Evolutionary conservation across 2,888 invertebrate species (phyloP).

Genomic region (Aradus depressus): DNA sequence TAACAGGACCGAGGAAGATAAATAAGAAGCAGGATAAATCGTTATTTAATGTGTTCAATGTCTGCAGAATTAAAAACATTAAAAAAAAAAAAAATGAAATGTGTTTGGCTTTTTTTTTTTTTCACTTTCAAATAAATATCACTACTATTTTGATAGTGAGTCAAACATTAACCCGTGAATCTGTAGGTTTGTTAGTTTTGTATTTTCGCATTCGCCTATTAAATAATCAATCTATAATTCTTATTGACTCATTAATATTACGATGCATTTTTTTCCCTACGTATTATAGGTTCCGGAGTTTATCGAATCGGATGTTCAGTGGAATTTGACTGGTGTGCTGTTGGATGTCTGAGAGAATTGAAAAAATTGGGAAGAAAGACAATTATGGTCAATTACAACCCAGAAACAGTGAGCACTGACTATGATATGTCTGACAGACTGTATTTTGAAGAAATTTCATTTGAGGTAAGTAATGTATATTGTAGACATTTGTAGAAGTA

Average conservation of each 20-base stretch:
- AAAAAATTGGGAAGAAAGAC: constrained; percentile 78
- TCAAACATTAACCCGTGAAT: no score
- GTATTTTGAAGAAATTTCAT: constrained; percentile 98
- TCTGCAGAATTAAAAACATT: no score
- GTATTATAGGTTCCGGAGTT: constrained; percentile 63
- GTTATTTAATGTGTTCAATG: no score
- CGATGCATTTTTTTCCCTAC: not conserved
- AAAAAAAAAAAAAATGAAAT: no score
- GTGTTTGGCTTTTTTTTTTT: no score
- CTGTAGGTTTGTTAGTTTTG: not conserved
- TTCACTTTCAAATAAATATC: no score
- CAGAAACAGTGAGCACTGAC: constrained; percentile 98
- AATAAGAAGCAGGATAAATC: no score
- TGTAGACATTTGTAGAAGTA: no score
- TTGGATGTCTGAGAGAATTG: constrained; percentile 86
- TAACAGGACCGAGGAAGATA: no score
- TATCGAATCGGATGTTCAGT: constrained; percentile 98
- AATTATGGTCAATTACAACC: constrained; percentile 98
- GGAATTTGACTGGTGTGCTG: constrained; percentile 99
- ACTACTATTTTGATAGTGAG: no score
- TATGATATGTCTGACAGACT: constrained; percentile 98
- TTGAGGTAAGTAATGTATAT: constrained; percentile 49
- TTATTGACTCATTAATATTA: not conserved
- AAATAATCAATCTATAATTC: no score
- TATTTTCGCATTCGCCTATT: no score